Percentiles rank a stretch among this genome's conserved stretches.
Conservation (phyloP, 2,888 invertebrate species). For the Drosophila bunnanda region DNA sequence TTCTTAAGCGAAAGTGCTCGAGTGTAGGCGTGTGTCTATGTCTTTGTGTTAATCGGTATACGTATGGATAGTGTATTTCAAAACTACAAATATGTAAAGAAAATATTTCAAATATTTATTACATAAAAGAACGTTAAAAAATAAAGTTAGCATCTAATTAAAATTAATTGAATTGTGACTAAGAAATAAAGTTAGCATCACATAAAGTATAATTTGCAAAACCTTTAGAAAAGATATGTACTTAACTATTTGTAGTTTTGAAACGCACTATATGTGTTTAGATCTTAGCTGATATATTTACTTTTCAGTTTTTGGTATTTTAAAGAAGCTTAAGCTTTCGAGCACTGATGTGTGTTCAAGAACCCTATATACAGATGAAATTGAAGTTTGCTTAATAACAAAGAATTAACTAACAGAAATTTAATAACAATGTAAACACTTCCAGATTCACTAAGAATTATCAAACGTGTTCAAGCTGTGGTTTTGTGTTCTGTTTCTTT, state of each 20-base stretch:
- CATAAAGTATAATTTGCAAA: too few relatives aligned
- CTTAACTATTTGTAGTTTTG: not conserved
- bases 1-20: constrained; percentile 32
- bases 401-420: constrained; percentile 21
- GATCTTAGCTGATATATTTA: constrained; percentile 11
- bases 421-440: constrained; percentile 47
- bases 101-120: not conserved
- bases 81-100: not conserved
- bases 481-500: constrained; percentile 15
- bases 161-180: not conserved
- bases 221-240: not conserved
- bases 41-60: constrained; percentile 52
- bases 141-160: not conserved
- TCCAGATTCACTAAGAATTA: constrained; percentile 31
- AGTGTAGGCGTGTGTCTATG: constrained; percentile 13
- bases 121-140: not conserved
- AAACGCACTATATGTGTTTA: constrained; percentile 22
- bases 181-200: not conserved
- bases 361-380: constrained; percentile 43
- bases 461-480: constrained; percentile 29
- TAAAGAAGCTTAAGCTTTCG: constrained; percentile 36
- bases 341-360: constrained; percentile 20
- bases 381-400: constrained; percentile 15
- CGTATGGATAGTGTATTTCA: constrained; percentile 36
- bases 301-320: constrained; percentile 7